Evolutionary conservation across 2,888 invertebrate species (phyloP).

Genomic region (Lasioglossum malachurum): DNA sequence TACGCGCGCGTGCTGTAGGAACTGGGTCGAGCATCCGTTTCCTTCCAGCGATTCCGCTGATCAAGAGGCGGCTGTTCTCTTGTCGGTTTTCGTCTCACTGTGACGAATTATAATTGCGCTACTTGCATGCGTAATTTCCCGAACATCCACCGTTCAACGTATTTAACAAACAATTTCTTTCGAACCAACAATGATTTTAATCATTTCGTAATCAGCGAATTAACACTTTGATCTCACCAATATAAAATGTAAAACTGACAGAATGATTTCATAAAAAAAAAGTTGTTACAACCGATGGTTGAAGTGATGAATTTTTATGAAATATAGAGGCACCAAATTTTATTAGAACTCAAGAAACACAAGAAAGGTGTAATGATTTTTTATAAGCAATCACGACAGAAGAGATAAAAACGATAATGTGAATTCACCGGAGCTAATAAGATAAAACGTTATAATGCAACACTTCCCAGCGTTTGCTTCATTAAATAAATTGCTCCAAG

Average conservation of each 20-base stretch:
- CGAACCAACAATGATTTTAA: too few species aligned
- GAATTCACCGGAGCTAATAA: background rate
- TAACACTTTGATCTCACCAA: background rate
- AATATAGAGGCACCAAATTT: background rate
- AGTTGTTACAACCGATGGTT: background rate
- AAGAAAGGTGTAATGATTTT: background rate
- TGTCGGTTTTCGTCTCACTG: slow-evolving; percentile 15
- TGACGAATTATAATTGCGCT: background rate
- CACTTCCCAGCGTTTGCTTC: background rate
- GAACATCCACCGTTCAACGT: background rate
- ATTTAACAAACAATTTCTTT: too few species aligned
- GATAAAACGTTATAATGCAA: background rate
- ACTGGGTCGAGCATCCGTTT: slow-evolving; percentile 79
- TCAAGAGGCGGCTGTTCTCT: slow-evolving; percentile 19
- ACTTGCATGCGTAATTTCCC: background rate
- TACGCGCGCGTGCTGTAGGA: slow-evolving; percentile 70
- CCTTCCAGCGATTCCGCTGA: slow-evolving; percentile 60
- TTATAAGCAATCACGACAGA: background rate
- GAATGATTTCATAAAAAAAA: background rate
- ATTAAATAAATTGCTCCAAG: background rate
- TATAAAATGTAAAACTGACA: background rate
- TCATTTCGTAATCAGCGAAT: background rate
- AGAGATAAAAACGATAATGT: background rate
- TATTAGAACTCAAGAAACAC: background rate
- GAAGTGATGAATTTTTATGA: background rate